Evolutionary conservation across 2,888 invertebrate species (phyloP), one percentile per base, ranked within the genome.

Genomic region (Sphaeridia pumilis): DNA sequence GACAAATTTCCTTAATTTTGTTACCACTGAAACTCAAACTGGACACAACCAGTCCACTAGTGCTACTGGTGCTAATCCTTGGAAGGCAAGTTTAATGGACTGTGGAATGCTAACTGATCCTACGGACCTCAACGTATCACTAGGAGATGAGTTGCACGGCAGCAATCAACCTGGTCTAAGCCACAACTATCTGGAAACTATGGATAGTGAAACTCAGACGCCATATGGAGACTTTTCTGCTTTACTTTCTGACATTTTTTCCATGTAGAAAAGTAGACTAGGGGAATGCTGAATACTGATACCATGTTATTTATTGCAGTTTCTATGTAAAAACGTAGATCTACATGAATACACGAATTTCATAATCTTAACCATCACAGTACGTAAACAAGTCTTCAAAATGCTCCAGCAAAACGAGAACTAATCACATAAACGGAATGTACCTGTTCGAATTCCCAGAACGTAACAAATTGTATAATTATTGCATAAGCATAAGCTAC

Each of bases 141-240:
- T 38, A 17, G 17, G 5, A 14, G 44, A 44, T 20, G 43, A 38
- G 10, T 17, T 21, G 4, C 20, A 10, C 14, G 45, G 28, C 10
- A n/a, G 4, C 14, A 35, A 21, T 35, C 2, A 25, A 17, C 42
- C 43, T n/a, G 14, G 34, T 34, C 10, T 20, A 3, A 45, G 28
- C 20, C n/a, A 25, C 5, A 51, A n/a, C n/a, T 60, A 55, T 31
- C 42, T 60, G 24, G 58, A 60, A 31, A 60, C 58, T 5, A 55
- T 56, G 52, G 60, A 60, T 49, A 58, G 52, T 28, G 60, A 60
- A 49, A 60, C 60, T 22, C 60, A 60, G 34, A 60, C 60, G n/a
- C 53, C 43, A 22, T 49, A 45, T 26, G 44, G 44, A 44, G 51
- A 51, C 26, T 51, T 44, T n/a, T 26, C 21, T 25, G 14, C 43